Conservation (phyloP, 2,888 invertebrate genomes). For the Nebria brevicollis region DNA sequence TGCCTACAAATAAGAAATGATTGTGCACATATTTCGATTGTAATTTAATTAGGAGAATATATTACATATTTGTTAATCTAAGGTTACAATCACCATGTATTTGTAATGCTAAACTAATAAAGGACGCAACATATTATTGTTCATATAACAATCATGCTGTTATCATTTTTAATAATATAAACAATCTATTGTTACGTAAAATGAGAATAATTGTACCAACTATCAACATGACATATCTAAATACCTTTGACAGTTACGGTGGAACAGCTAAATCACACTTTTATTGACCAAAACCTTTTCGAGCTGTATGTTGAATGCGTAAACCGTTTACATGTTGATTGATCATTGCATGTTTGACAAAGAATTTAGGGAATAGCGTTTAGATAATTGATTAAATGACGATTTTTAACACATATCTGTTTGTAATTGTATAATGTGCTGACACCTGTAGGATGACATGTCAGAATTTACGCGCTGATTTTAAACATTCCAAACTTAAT, state of each 20-base stretch:
- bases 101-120: background rate
- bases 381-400: constrained; percentile 45
- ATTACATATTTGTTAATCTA: background rate
- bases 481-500: background rate
- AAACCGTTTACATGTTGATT: constrained; percentile 25
- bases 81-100: background rate
- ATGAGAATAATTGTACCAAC: constrained; percentile 16
- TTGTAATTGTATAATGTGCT: constrained; percentile 44
- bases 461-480: constrained; percentile 37
- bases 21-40: background rate
- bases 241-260: constrained; percentile 39
- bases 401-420: constrained; percentile 46
- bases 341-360: constrained; percentile 39
- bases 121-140: background rate
- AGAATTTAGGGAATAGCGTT: constrained; percentile 34
- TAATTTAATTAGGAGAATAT: background rate
- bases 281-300: constrained; percentile 26
- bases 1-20: constrained; percentile 12
- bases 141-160: background rate
- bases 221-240: constrained; percentile 39
- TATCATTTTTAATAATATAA: background rate
- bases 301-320: constrained; percentile 11
- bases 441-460: constrained; percentile 46
- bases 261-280: constrained; percentile 32
- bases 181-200: constrained; percentile 7